Evolutionary conservation across 2,113 vertebrate genomes (phyloP).

Genomic region (Syngnathus floridae): DNA sequence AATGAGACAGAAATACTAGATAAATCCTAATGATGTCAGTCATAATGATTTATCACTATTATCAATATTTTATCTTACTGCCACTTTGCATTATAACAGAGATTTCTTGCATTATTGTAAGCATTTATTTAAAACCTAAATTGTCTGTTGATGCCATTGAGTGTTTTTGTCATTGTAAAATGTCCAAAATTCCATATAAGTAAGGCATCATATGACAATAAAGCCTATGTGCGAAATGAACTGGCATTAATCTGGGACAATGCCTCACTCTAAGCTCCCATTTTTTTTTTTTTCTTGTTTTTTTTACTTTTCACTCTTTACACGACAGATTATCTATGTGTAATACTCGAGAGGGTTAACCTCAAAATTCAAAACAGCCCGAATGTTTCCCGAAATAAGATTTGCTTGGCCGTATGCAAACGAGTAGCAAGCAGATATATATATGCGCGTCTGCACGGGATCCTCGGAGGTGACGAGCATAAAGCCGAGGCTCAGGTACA

Average conservation of each 20-base stretch:
- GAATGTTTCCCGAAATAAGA: slow-evolving; percentile 63
- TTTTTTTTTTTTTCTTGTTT: neutral
- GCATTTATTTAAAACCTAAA: neutral
- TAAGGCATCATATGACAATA: slow-evolving; percentile 20
- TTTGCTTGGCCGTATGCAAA: slow-evolving; percentile 57
- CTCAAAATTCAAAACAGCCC: slow-evolving; percentile 61
- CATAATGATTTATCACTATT: neutral
- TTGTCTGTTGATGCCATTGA: neutral
- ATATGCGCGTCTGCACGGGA: slow-evolving; percentile 64
- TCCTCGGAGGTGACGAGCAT: slow-evolving; percentile 67
- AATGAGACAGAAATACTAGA: no score
- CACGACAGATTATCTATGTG: slow-evolving; percentile 58
- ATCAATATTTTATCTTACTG: neutral
- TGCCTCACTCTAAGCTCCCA: slow-evolving; percentile 32
- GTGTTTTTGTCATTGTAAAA: slow-evolving; percentile 10
- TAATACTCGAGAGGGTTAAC: slow-evolving; percentile 51
- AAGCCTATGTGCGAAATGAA: slow-evolving; percentile 24
- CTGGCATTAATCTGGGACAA: slow-evolving; percentile 40
- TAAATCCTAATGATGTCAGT: neutral
- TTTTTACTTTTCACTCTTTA: slow-evolving; percentile 26
- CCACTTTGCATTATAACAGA: neutral
- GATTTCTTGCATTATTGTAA: neutral
- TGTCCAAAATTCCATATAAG: slow-evolving; percentile 5
- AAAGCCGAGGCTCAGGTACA: slow-evolving; percentile 72
- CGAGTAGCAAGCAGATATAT: slow-evolving; percentile 50